Conservation (phyloP, 2,888 invertebrate species). For the Subacronicta megacephala region DNA sequence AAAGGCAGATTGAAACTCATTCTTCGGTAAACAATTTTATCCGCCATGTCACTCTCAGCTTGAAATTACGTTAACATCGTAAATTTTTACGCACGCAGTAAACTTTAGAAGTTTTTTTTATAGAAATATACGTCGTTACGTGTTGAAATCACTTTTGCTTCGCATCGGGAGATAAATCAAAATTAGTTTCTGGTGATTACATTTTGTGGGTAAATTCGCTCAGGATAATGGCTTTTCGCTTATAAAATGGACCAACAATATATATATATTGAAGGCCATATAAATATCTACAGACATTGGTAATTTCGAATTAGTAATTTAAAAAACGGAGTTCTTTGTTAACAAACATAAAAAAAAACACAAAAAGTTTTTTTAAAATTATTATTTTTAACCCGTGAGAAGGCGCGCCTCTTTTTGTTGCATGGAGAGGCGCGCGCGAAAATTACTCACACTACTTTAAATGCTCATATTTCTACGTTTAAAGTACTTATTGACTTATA, state of each 20-base stretch:
- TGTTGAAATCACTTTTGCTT: constrained; percentile 18
- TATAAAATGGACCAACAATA: neutral
- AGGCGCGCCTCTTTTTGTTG: no score
- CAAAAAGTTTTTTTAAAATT: no score
- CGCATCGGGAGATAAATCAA: constrained; percentile 33
- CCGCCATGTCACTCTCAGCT: constrained; percentile 6
- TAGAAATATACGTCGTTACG: constrained; percentile 23
- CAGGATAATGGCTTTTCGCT: neutral
- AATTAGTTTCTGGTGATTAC: constrained; percentile 35
- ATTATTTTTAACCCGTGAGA: no score
- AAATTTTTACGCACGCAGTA: constrained; percentile 49
- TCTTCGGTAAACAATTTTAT: constrained; percentile 36
- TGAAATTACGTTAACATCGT: constrained; percentile 43
- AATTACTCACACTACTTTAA: no score
- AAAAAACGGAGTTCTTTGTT: no score
- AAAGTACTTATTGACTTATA: no score
- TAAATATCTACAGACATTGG: no score
- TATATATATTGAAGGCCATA: no score
- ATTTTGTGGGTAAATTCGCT: constrained; percentile 10
- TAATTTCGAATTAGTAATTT: no score
- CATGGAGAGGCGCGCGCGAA: no score
- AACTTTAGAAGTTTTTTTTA: constrained; percentile 40
- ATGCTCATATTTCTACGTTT: no score
- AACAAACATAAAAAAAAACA: no score
- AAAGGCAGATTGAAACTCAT: constrained; percentile 30